phyloP scores from a whole-genome alignment of 1,140 invertebrate species.

The Cheumatopsyche charites region DNA sequence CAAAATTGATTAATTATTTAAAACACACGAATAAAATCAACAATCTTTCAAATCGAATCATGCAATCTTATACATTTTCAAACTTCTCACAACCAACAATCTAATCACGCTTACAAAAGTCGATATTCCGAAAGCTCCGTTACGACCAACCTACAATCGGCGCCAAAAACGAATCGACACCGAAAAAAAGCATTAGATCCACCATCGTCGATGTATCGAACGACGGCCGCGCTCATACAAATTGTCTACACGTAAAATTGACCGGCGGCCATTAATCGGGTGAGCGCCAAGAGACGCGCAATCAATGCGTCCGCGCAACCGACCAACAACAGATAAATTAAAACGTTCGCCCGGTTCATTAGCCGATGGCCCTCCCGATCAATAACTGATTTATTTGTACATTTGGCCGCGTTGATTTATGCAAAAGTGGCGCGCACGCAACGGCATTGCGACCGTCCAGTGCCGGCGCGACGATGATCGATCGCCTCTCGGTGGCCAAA shows the following conservation, averaged over 20 bases:
- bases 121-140: neutral
- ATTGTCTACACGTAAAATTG: constrained; percentile 29
- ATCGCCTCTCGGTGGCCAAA: constrained; percentile 3
- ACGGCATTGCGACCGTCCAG: constrained; percentile 14
- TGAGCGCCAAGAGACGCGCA: constrained; percentile 40
- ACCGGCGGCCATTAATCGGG: constrained; percentile 32
- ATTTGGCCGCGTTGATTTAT: constrained; percentile 48
- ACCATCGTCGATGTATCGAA: neutral
- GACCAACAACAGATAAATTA: constrained; percentile 50
- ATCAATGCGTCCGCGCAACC: constrained; percentile 46
- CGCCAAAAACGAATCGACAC: neutral
- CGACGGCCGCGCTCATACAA: constrained; percentile 11
- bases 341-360: constrained; percentile 49
- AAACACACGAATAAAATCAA: too few relatives aligned
- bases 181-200: constrained; percentile 25
- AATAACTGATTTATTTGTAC: constrained; percentile 49
- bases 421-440: constrained; percentile 40
- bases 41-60: too few relatives aligned
- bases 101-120: neutral
- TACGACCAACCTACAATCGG: neutral
- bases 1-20: too few relatives aligned
- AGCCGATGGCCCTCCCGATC: constrained; percentile 44
- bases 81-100: too few relatives aligned
- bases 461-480: constrained; percentile 14
- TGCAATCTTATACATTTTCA: too few relatives aligned